These are phyloP conservation scores for Holothuria glaberrima DNA, from an alignment of 35 echinoderm and acorn worm genomes.

Conservation along the genomic window DNA sequence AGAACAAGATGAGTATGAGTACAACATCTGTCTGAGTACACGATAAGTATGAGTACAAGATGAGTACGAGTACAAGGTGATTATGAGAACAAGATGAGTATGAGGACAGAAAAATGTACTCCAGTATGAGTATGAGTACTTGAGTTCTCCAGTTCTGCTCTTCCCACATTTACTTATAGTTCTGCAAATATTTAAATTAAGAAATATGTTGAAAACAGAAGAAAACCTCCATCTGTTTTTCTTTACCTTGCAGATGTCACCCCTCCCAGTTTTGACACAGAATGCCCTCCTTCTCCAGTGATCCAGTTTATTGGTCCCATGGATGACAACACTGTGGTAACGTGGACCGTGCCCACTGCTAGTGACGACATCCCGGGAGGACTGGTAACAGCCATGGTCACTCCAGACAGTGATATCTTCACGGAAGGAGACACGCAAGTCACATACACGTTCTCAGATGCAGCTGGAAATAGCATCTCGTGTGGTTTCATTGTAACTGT, in stretches of 20 bases:
- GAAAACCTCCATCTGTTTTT: no score
- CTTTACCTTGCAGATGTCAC: conserved; percentile 43
- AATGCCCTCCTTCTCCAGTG: conserved; percentile 23
- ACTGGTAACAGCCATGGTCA: background rate
- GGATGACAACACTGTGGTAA: conserved; percentile 30
- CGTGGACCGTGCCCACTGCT: background rate
- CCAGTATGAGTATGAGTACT: no score
- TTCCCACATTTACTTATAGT: no score
- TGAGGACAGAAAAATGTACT: no score
- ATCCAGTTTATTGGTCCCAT: conserved; percentile 14
- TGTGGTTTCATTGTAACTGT: conserved; percentile 17
- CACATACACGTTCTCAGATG: conserved; percentile 5
- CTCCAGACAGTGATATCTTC: conserved; percentile 28
- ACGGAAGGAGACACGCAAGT: conserved; percentile 10
- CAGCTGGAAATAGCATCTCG: conserved; percentile 12
- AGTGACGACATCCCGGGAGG: background rate
- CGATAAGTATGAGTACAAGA: no score
- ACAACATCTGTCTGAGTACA: no score
- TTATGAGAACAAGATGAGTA: no score
- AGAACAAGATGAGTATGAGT: no score
- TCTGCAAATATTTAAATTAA: no score
- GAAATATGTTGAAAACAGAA: no score
- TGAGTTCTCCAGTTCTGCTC: no score
- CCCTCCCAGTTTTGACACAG: background rate
- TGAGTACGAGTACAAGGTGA: no score